These are phyloP conservation scores for Stenotaenia linearis DNA, from an alignment of 2,888 invertebrate genomes.

Conservation along the genomic window DNA sequence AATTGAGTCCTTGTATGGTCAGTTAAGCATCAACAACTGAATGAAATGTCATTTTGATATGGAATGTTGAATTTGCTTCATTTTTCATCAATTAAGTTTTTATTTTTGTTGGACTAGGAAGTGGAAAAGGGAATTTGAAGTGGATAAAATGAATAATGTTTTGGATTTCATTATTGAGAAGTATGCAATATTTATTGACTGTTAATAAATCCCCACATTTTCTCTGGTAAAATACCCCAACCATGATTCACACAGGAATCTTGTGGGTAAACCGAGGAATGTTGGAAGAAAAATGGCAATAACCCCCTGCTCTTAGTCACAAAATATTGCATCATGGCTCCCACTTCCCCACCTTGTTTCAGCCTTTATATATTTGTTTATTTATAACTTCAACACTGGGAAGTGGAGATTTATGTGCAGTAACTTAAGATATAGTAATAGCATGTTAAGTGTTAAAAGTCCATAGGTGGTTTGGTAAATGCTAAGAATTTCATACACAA, in stretches of 20 bases:
- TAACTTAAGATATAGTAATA: too few species aligned
- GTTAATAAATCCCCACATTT: background rate
- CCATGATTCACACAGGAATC: slow-evolving; percentile 20
- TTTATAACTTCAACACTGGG: too few species aligned
- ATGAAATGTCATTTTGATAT: background rate
- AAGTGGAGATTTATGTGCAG: too few species aligned
- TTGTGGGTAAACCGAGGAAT: slow-evolving; percentile 8
- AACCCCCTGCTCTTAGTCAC: background rate
- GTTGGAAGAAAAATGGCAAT: background rate
- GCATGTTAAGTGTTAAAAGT: too few species aligned
- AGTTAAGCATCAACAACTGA: background rate
- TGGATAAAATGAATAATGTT: background rate
- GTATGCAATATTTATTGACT: background rate
- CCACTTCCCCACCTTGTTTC: background rate
- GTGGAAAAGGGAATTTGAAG: background rate
- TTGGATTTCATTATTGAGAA: background rate
- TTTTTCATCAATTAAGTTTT: background rate
- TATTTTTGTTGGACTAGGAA: background rate
- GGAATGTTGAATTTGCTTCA: background rate
- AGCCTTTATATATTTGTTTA: background rate
- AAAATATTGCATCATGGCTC: background rate
- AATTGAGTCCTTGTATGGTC: background rate
- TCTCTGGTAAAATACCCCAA: background rate
- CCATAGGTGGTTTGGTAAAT: too few species aligned
- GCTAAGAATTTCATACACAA: too few species aligned